Evolutionary conservation across 2,888 invertebrate species (phyloP).

Genomic region (Aleiodes leptofemur): DNA sequence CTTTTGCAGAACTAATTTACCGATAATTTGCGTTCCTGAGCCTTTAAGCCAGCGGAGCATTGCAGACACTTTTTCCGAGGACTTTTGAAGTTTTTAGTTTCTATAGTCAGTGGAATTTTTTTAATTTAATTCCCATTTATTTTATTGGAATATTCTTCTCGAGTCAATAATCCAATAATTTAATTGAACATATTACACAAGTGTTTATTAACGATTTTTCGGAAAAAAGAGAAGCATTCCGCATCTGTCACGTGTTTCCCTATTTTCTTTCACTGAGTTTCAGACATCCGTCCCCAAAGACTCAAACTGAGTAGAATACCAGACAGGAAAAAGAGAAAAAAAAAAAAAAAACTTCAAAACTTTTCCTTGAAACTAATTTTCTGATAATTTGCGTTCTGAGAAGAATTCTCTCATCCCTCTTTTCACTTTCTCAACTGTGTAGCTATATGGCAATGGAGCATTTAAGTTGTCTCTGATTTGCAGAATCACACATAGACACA

Average conservation of each 20-base stretch:
- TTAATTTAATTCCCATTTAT: not conserved
- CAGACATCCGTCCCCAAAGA: conserved; percentile 38
- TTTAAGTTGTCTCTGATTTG: conserved; percentile 29
- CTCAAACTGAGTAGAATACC: conserved; percentile 1
- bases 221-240: not conserved
- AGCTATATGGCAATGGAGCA: not conserved
- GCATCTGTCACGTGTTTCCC: conserved; percentile 50
- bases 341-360: conserved; percentile 5
- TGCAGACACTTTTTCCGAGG: conserved; percentile 5
- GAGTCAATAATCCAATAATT: not conserved
- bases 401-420: conserved; percentile 46
- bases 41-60: conserved; percentile 13
- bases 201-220: not conserved
- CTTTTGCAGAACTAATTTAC: conserved; percentile 22
- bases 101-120: not conserved
- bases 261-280: conserved; percentile 50
- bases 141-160: not conserved
- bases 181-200: conserved; percentile 2
- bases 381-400: conserved; percentile 63
- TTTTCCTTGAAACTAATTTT: conserved; percentile 60
- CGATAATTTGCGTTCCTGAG: conserved; percentile 22
- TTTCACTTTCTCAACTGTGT: conserved; percentile 48
- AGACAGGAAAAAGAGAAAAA: conserved; percentile 19
- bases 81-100: conserved; percentile 2
- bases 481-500: not conserved